Conservation (phyloP, 2,888 invertebrate species). For the Ypsolopha sequella region DNA sequence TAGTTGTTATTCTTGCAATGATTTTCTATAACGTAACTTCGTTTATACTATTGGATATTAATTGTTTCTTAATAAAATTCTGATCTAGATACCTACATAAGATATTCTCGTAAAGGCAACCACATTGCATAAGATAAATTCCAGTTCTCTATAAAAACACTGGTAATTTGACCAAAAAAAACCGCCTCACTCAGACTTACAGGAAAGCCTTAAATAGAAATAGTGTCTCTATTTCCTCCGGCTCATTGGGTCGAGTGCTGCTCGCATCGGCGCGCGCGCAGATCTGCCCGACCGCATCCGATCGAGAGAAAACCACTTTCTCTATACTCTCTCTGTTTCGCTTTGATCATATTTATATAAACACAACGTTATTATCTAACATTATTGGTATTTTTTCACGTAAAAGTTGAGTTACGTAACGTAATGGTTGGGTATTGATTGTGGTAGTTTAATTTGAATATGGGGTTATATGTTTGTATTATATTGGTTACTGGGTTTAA, state of each 20-base stretch:
- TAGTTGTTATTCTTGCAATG: no score
- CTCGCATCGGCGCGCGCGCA: not conserved
- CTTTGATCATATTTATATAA: not conserved
- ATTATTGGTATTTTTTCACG: not conserved
- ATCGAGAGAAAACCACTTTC: constrained; percentile 40
- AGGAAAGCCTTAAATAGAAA: not conserved
- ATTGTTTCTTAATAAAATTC: no score
- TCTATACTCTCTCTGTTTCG: constrained; percentile 14
- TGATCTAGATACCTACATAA: no score
- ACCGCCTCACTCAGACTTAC: not conserved
- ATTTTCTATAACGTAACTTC: no score
- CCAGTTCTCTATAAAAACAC: no score
- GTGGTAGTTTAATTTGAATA: no score
- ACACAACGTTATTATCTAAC: constrained; percentile 14
- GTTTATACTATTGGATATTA: no score
- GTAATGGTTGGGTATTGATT: not conserved
- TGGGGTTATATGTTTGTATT: no score
- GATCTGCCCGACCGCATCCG: constrained; percentile 15
- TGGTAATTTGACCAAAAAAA: no score
- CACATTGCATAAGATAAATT: no score
- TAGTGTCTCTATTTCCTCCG: not conserved
- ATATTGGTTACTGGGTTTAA: no score
- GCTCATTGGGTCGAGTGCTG: not conserved
- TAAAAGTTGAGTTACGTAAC: not conserved
- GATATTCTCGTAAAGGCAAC: no score